Evolutionary conservation across 2,113 vertebrate genomes (phyloP).

Genomic region (Phocoena phocoena): DNA sequence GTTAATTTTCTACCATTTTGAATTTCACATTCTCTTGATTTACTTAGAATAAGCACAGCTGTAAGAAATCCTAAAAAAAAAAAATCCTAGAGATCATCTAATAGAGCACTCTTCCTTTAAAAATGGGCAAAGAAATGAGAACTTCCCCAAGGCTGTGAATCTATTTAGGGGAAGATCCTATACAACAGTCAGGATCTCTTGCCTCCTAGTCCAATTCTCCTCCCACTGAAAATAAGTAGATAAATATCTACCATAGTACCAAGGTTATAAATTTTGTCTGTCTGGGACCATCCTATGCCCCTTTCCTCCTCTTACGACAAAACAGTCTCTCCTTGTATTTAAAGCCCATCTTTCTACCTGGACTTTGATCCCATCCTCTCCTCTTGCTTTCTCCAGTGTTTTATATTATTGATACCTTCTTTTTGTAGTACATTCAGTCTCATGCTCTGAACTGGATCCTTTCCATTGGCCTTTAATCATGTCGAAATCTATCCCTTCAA

Average conservation of each 20-base stretch:
- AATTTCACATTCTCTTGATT: slow-evolving; percentile 3
- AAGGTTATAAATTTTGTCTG: not conserved
- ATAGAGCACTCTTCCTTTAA: not conserved
- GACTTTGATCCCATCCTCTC: not conserved
- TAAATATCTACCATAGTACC: not conserved
- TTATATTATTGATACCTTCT: not conserved
- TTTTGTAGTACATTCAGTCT: slow-evolving; percentile 18
- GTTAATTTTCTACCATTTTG: not conserved
- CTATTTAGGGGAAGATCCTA: not conserved
- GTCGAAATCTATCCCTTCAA: slow-evolving; percentile 9
- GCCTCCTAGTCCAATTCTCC: not conserved
- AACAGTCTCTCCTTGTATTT: not conserved
- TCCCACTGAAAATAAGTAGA: slow-evolving; percentile 27
- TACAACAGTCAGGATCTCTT: not conserved
- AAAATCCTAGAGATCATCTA: not conserved
- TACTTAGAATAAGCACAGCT: not conserved
- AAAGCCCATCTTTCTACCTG: not conserved
- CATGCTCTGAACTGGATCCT: not conserved
- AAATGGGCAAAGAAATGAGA: slow-evolving; percentile 7
- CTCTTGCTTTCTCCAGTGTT: not conserved
- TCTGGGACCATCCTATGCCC: not conserved
- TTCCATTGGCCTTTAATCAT: not conserved
- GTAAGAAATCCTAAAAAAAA: not conserved
- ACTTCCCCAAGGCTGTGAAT: not conserved
- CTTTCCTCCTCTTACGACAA: not conserved